Evolutionary conservation across 1,140 invertebrate species (phyloP).

Genomic region (Charaxes varanes): DNA sequence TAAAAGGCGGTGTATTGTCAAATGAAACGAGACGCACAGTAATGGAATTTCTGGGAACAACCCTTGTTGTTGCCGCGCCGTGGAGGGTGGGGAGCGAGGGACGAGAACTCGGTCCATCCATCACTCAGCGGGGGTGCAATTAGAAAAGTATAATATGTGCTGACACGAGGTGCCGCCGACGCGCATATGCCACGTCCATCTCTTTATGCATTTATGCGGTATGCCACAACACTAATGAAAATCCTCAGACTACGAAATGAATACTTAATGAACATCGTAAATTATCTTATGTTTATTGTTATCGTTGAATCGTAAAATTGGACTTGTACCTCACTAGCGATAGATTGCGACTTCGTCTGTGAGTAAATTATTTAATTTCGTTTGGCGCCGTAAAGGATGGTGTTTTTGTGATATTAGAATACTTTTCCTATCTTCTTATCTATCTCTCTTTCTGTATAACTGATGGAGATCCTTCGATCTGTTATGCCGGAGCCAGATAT

Average conservation of each 20-base stretch:
- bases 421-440: no score
- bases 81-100: constrained; percentile 25
- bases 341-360: no score
- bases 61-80: constrained; percentile 53
- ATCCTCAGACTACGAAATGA: constrained; percentile 18
- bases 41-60: constrained; percentile 72
- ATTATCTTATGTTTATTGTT: constrained; percentile 8
- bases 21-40: constrained; percentile 61
- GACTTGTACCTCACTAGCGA: no score
- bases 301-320: not conserved
- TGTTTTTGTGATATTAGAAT: no score
- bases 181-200: constrained; percentile 40
- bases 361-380: no score
- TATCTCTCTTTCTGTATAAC: no score
- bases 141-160: constrained; percentile 64
- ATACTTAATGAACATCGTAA: constrained; percentile 16
- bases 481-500: no score
- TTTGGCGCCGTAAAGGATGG: no score
- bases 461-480: no score
- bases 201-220: constrained; percentile 28
- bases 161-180: constrained; percentile 50
- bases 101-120: constrained; percentile 50
- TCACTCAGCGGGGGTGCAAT: constrained; percentile 69
- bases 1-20: constrained; percentile 47
- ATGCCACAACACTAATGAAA: constrained; percentile 19